phyloP scores from a whole-genome alignment of 1,140 invertebrate species.

The Nephotettix cincticeps region DNA sequence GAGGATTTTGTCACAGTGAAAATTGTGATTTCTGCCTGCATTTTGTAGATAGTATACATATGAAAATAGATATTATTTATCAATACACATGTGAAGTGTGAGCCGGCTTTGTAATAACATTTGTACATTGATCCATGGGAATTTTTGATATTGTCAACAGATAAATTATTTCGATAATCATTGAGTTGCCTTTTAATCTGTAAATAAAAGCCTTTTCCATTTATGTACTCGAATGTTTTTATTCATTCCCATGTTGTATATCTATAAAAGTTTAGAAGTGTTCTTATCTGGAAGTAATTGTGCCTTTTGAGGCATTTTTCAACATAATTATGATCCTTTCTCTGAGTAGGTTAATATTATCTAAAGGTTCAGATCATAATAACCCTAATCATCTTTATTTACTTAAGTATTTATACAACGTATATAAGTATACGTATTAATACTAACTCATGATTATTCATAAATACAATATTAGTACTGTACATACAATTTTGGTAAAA shows the following conservation, averaged over 20 bases:
- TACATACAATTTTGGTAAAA: too few relatives aligned
- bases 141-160: slow-evolving; percentile 17
- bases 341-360: too few relatives aligned
- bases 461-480: too few relatives aligned
- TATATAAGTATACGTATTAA: too few relatives aligned
- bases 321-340: too few relatives aligned
- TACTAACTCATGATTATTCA: too few relatives aligned
- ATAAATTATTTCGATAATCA: slow-evolving; percentile 21
- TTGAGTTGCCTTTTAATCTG: slow-evolving; percentile 21
- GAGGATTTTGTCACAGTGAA: background rate
- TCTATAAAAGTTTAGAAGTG: too few relatives aligned
- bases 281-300: too few relatives aligned
- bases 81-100: background rate
- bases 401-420: too few relatives aligned
- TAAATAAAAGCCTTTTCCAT: slow-evolving; percentile 23
- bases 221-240: slow-evolving; percentile 3
- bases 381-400: too few relatives aligned
- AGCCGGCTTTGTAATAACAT: slow-evolving; percentile 16
- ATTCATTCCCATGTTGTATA: background rate
- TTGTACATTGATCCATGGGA: slow-evolving; percentile 10
- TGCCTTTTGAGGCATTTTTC: too few relatives aligned
- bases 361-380: too few relatives aligned
- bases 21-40: background rate
- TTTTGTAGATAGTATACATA: slow-evolving; percentile 21
- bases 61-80: slow-evolving; percentile 20